Evolutionary conservation across 2,797 vertebrate genomes (phyloP), one percentile per base, ranked within the genome.

Genomic region (Anas georgica): DNA sequence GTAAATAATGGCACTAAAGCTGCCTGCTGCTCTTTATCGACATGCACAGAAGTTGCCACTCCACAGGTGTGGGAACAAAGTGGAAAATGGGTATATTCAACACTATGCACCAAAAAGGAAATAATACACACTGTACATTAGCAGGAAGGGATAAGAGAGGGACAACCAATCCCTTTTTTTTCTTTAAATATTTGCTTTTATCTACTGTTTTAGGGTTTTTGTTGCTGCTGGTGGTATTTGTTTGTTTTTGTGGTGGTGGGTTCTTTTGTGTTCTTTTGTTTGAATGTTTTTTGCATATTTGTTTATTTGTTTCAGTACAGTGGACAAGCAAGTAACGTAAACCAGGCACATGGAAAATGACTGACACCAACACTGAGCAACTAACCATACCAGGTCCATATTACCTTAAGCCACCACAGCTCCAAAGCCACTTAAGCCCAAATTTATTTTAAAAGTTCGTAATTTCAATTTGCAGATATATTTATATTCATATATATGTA

Each of bases 341-440:
- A 15, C 10, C 1, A 0, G 11, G 52, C 16, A 4, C 17, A 11
- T 1, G 1, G 20, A 25, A 18, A 5, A 7, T 1, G 12, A 29
- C 18, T 0, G 1, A 41, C 17, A 17, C 50, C 50, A 21, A 33
- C 17, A 17, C 16, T 1, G 4, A 37, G 76, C 31, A 45, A 41
- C 1, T 1, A 9, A 12, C 33, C 2, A 1, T 1, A 5, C 25
- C 46, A 50, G 48, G 26, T 29, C 31, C 9, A 8, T 3, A 16
- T 17, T 17, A 17, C 37, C 66, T 60, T 56, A 45, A 66, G 33
- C 41, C 41, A 45, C 41, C 35, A 23, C 35, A 33, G 22, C 46
- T 39, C 29, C 67, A 48, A 73, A 66, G 31, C 28, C 48, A 52
- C 58, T 43, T 70, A 66, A 48, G 12, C 9, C 28, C 35, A 39